phyloP scores from a whole-genome alignment of 2,888 invertebrate species.

The Laspeyria flexula region DNA sequence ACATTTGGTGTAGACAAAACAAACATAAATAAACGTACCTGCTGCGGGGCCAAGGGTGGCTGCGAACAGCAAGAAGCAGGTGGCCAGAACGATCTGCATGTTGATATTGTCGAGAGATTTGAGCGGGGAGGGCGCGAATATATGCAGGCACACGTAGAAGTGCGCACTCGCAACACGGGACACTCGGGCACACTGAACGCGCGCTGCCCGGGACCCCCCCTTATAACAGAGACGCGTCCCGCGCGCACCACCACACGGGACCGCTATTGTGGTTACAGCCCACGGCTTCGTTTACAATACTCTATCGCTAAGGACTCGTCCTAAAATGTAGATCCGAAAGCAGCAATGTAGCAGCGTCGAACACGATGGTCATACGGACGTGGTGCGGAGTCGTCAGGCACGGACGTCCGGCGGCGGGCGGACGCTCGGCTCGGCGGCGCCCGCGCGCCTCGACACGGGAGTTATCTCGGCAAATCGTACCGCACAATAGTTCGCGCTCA shows the following conservation, averaged over 20 bases:
- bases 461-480: slow-evolving; percentile 83
- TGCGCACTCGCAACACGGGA: slow-evolving; percentile 82
- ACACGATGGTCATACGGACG: slow-evolving; percentile 25
- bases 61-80: slow-evolving; percentile 83
- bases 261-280: slow-evolving; percentile 54
- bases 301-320: slow-evolving; percentile 28
- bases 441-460: slow-evolving; percentile 75
- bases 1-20: slow-evolving; percentile 2
- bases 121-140: slow-evolving; percentile 51
- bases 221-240: slow-evolving; percentile 83
- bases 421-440: slow-evolving; percentile 63
- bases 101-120: slow-evolving; percentile 54
- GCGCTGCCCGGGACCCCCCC: slow-evolving; percentile 82
- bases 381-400: slow-evolving; percentile 50
- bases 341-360: slow-evolving; percentile 51
- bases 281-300: slow-evolving; percentile 62
- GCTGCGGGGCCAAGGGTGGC: slow-evolving; percentile 81
- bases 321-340: slow-evolving; percentile 25
- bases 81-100: slow-evolving; percentile 84
- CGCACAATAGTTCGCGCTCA: slow-evolving; percentile 83
- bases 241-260: slow-evolving; percentile 70
- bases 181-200: slow-evolving; percentile 84
- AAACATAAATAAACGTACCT: slow-evolving; percentile 72
- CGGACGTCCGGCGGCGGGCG: slow-evolving; percentile 68
- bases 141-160: slow-evolving; percentile 65